phyloP scores from a whole-genome alignment of 2,888 invertebrate genomes.

The Cantharis lateralis region DNA sequence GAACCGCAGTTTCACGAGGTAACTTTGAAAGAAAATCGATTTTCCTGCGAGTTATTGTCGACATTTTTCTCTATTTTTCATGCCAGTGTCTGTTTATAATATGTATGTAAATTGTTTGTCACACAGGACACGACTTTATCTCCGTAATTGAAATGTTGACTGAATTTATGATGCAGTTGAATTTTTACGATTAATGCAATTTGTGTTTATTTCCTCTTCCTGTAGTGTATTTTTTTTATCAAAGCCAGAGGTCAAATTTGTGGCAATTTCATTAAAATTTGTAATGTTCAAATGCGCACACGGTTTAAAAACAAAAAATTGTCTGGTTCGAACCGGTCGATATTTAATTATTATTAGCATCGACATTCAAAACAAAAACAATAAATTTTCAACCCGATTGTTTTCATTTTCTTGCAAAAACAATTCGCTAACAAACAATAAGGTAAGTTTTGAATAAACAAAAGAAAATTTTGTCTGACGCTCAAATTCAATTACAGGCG shows the following conservation, averaged over 20 bases:
- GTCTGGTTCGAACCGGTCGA: background rate
- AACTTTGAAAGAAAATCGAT: background rate
- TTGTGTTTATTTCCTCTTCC: background rate
- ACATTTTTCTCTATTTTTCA: background rate
- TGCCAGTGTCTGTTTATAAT: background rate
- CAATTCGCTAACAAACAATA: background rate
- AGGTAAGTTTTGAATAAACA: background rate
- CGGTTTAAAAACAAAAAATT: background rate
- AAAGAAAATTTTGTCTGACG: background rate
- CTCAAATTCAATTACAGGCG: background rate
- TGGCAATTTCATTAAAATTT: background rate
- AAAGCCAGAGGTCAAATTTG: background rate
- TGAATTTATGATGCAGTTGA: background rate
- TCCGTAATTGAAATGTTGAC: background rate
- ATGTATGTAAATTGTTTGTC: background rate
- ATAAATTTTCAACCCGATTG: background rate
- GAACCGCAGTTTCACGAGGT: background rate
- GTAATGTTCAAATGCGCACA: background rate
- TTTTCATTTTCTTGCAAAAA: background rate
- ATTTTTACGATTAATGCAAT: background rate
- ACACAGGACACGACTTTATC: background rate
- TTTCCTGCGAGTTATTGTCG: background rate
- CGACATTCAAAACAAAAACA: background rate
- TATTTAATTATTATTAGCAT: background rate
- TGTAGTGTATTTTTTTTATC: background rate